A percentile compares a stretch with the other conserved stretches of the same genome.
Evolutionary conservation across 2,888 invertebrate species (phyloP).

Genomic region (Thymelicus lineola): DNA sequence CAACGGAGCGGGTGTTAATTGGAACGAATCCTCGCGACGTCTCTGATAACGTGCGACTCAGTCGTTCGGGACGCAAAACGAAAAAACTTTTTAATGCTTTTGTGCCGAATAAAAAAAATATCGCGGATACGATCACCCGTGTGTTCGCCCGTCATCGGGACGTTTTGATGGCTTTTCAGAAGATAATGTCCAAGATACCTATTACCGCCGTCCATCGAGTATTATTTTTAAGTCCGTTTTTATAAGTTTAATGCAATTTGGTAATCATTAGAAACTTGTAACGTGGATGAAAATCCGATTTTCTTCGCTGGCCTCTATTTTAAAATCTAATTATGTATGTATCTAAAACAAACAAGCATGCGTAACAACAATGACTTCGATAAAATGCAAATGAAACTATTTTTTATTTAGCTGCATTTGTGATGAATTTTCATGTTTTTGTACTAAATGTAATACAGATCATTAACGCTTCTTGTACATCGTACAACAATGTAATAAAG

Average conservation of each 20-base stretch:
- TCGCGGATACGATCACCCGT: conserved; percentile 33
- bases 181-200: conserved; percentile 5
- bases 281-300: too few relatives aligned
- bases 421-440: too few relatives aligned
- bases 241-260: not conserved
- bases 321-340: too few relatives aligned
- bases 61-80: conserved; percentile 40
- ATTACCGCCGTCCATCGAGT: conserved; percentile 3
- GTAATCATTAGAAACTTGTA: too few relatives aligned
- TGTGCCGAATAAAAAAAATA: conserved; percentile 38
- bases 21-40: conserved; percentile 73
- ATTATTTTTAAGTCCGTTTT: conserved; percentile 21
- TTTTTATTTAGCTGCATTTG: not conserved
- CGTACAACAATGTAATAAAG: too few relatives aligned
- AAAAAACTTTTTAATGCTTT: conserved; percentile 39
- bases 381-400: too few relatives aligned
- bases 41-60: conserved; percentile 58
- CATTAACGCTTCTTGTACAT: too few relatives aligned
- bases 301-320: not conserved
- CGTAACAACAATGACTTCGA: too few relatives aligned
- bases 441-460: too few relatives aligned
- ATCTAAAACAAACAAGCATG: too few relatives aligned
- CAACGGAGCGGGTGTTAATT: conserved; percentile 78
- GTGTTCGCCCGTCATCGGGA: conserved; percentile 36
- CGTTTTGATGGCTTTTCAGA: conserved; percentile 25